Conservation (phyloP, 2,113 vertebrate species). For the Podocnemis expansa region DNA sequence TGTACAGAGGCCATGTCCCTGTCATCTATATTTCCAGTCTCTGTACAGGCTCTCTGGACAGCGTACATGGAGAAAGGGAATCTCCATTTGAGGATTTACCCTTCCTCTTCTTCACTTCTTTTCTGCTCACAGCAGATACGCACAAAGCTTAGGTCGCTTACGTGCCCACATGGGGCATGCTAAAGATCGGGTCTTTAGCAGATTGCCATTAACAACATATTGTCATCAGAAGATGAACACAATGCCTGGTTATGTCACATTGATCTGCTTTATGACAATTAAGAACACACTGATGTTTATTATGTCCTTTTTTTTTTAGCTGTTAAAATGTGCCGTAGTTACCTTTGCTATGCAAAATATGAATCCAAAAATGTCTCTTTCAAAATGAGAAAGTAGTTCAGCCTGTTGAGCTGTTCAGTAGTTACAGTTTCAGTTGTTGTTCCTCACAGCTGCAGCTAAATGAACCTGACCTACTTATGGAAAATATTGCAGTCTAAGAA, state of each 20-base stretch:
- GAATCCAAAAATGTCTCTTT: not conserved
- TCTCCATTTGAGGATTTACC: not conserved
- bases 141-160: not conserved
- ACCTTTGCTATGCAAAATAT: not conserved
- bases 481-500: not conserved
- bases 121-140: not conserved
- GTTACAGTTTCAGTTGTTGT: not conserved
- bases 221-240: not conserved
- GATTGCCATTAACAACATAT: not conserved
- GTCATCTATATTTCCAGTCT: not conserved
- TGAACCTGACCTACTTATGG: not conserved
- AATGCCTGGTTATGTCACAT: not conserved
- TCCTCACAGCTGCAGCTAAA: not conserved
- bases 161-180: not conserved
- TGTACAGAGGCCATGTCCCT: not conserved
- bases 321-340: not conserved
- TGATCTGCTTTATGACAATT: not conserved
- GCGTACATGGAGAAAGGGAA: not conserved
- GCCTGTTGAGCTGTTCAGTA: not conserved
- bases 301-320: not conserved
- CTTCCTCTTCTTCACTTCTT: not conserved
- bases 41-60: not conserved
- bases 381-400: not conserved
- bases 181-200: fast-evolving
- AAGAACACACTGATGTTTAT: not conserved